Evolutionary conservation across 1,140 invertebrate genomes (phyloP).

Genomic region (Polypedilum pembai): DNA sequence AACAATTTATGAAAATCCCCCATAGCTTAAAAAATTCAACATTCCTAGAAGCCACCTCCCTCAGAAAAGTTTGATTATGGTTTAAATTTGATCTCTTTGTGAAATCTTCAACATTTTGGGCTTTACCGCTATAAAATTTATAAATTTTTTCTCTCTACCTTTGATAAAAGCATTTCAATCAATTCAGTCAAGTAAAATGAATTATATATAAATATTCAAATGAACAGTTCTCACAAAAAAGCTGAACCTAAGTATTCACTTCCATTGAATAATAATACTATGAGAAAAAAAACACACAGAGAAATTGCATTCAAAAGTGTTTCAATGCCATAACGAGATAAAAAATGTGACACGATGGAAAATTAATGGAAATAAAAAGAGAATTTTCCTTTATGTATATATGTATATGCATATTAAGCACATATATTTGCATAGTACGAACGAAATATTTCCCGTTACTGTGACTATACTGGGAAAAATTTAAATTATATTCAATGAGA

Average conservation of each 20-base stretch:
- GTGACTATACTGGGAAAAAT: neutral
- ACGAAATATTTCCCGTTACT: neutral
- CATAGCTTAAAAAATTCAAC: no score
- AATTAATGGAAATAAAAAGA: slow-evolving; percentile 8
- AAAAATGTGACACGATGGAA: slow-evolving; percentile 14
- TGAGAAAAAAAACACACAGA: neutral
- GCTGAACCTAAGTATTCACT: neutral
- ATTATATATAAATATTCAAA: no score
- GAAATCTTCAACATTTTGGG: no score
- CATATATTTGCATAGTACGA: neutral
- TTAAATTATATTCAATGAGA: slow-evolving; percentile 14
- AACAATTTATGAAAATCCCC: no score
- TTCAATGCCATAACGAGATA: neutral
- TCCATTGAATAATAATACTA: neutral
- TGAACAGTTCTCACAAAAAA: no score
- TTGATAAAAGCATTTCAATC: no score
- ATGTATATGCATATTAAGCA: neutral
- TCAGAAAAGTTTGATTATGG: no score
- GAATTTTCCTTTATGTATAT: neutral
- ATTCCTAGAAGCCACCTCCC: no score
- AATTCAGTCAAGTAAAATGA: no score
- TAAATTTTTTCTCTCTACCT: no score
- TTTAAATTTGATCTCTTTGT: no score
- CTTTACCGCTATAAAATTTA: no score
- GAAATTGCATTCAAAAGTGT: slow-evolving; percentile 4